Percentiles rank a stretch among this genome's conserved stretches.
phyloP scores from a whole-genome alignment of 1,140 invertebrate species.

The Leptoteleia sp. region DNA sequence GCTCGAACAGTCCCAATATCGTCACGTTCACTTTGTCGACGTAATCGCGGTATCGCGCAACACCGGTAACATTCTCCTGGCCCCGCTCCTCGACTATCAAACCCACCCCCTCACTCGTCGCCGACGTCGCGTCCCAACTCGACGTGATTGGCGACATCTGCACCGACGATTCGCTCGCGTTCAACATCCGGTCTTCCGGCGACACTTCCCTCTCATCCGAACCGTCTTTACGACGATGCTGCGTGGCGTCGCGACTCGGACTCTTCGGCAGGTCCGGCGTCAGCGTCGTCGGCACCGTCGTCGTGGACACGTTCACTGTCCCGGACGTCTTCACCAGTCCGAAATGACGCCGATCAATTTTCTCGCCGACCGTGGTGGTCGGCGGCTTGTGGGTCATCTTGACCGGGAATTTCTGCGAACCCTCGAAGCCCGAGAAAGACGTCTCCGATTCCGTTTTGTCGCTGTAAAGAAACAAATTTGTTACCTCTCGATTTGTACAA shows the following conservation, averaged over 20 bases:
- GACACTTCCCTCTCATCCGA: conserved; percentile 13
- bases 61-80: conserved; percentile 42
- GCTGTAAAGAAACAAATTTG: no score
- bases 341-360: conserved; percentile 76
- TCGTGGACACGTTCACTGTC: conserved; percentile 30
- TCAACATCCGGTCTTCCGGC: conserved; percentile 39
- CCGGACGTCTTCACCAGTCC: conserved; percentile 67
- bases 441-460: conserved; percentile 42
- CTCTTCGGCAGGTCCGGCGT: conserved; percentile 71
- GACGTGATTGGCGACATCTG: conserved; percentile 2
- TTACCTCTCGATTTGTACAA: no score
- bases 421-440: conserved; percentile 72
- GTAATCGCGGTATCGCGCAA: conserved; percentile 7
- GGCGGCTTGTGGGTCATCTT: conserved; percentile 72
- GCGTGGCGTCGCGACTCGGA: conserved; percentile 65
- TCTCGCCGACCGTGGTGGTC: conserved; percentile 65
- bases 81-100: conserved; percentile 30
- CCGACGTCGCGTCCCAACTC: conserved; percentile 13
- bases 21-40: conserved; percentile 76
- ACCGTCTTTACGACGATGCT: conserved; percentile 58
- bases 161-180: conserved; percentile 22
- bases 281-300: conserved; percentile 11
- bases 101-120: conserved; percentile 9
- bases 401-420: conserved; percentile 73
- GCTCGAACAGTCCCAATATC: conserved; percentile 88